Base-by-base conservation (phyloP, 2,113 vertebrate species). In the Macaca nemestrina region DNA sequence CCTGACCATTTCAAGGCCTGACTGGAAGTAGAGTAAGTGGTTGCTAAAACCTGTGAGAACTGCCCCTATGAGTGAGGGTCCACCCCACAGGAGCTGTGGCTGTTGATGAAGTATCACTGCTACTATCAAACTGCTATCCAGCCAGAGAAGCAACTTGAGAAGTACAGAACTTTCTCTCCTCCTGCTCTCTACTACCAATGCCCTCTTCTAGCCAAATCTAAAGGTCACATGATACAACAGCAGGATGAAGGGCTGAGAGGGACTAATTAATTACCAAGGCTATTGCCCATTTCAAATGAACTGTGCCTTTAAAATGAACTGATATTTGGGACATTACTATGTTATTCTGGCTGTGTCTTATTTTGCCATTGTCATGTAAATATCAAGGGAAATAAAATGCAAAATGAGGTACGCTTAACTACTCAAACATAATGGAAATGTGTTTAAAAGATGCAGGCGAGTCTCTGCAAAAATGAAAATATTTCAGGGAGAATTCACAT, bases 341-440 rank as follows among this genome's bases (percentile, higher is more conserved):
- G n/a, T 10, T 61, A 20, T 78, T 82, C 45, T 40, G 22, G 8
- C 67, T 72, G 11, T 59, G 43, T 50, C 38, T 91, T 85, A 70
- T 35, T 85, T 93, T 94, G 23, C 48, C 59, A 89, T 86, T 97
- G 72, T 96, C 87, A 92, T 89, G 78, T 59, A 97, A 96, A 96
- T 91, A 72, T 88, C 73, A 82, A 4, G 70, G 48, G 43, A 90
- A 91, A 94, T 70, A 88, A 88, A 88, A 88, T 88, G 64, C 64
- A 93, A 81, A 91, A 73, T 45, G 35, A 92, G 38, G 50, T 82
- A 25, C 27, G 52, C 64, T 97, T 93, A 97, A 89, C 90, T 89
- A 72, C 72, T 88, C 82, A 82, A 50, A 52, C 22, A 30, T 38
- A 86, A 55, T 89, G 78, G 73, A 90, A 76, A 91, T 92, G 38